phyloP scores from a whole-genome alignment of 2,888 invertebrate species.

The Glyphotaelius pellucidus region DNA sequence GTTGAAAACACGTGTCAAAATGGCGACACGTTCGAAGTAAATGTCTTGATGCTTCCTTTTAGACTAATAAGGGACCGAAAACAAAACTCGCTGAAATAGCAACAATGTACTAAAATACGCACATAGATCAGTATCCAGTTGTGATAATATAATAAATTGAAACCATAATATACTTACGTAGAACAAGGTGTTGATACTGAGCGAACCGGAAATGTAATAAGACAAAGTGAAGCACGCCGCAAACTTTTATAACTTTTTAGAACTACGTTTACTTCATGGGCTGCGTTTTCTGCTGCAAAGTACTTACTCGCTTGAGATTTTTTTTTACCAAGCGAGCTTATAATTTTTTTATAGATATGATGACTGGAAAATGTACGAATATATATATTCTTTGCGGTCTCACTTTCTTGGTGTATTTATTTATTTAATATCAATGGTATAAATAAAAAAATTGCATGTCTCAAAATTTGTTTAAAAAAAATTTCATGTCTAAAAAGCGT shows the following conservation, averaged over 20 bases:
- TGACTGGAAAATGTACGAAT: too few species aligned
- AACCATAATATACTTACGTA: conserved; percentile 55
- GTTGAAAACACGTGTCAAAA: conserved; percentile 57
- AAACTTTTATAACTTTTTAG: conserved; percentile 47
- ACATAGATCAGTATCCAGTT: background rate
- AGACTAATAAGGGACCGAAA: background rate
- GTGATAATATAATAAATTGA: background rate
- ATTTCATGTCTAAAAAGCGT: too few species aligned
- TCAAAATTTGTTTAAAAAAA: too few species aligned
- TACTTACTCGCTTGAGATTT: background rate
- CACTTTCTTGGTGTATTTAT: too few species aligned
- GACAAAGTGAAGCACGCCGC: background rate
- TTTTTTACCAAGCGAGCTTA: background rate
- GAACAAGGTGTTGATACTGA: conserved; percentile 48
- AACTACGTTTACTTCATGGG: conserved; percentile 38
- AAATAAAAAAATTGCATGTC: too few species aligned
- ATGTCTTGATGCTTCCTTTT: background rate
- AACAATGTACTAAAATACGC: background rate
- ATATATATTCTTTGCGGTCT: too few species aligned
- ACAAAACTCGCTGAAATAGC: background rate
- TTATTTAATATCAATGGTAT: too few species aligned
- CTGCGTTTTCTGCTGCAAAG: background rate
- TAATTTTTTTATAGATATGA: too few species aligned
- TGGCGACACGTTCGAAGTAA: conserved; percentile 39
- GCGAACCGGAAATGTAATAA: conserved; percentile 60